phyloP scores from a whole-genome alignment of 2,113 vertebrate genomes.

The Laticauda colubrina region DNA sequence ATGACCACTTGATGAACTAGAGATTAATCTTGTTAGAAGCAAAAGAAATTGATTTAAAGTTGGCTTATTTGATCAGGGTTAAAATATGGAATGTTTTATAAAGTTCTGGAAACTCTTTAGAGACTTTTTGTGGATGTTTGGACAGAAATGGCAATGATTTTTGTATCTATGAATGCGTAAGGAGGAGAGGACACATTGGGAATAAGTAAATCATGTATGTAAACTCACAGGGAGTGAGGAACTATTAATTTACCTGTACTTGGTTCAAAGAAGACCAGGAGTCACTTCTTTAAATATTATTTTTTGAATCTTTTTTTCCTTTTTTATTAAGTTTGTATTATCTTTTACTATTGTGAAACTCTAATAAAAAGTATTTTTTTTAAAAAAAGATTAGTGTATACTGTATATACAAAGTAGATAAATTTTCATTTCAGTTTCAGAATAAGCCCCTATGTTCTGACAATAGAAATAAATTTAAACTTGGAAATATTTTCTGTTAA shows the following conservation, averaged over 20 bases:
- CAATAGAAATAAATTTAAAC: background rate
- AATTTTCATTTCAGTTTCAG: background rate
- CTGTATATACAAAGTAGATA: no score
- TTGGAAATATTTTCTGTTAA: background rate
- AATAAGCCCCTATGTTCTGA: background rate
- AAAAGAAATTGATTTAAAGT: background rate
- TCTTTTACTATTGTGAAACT: no score
- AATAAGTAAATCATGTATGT: background rate
- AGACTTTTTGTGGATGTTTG: background rate
- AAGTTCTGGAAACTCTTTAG: background rate
- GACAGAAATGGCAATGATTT: background rate
- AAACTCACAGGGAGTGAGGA: background rate
- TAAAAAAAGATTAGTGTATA: no score
- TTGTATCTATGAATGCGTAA: background rate
- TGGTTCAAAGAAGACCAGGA: background rate
- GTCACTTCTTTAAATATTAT: background rate
- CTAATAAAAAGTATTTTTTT: no score
- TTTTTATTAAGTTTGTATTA: background rate
- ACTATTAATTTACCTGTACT: background rate
- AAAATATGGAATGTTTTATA: background rate
- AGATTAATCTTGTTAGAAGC: background rate
- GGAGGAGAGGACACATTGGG: background rate
- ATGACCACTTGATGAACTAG: background rate
- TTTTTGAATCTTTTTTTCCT: background rate
- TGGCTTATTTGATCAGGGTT: background rate